These are phyloP conservation scores for Halesus radiatus DNA, from an alignment of 1,140 invertebrate genomes.

Conservation along the genomic window DNA sequence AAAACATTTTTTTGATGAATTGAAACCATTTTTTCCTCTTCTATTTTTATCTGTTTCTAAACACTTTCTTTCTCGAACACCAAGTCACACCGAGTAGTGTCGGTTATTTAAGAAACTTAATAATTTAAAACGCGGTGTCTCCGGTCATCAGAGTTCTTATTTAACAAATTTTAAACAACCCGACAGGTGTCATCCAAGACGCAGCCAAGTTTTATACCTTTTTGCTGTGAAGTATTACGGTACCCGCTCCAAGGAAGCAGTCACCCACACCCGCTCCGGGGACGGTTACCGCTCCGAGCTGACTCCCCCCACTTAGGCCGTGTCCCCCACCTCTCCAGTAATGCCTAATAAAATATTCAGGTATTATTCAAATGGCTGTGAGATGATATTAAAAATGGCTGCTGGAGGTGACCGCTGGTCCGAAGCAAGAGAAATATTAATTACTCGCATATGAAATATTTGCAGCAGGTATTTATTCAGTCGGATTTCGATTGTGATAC, in stretches of 20 bases:
- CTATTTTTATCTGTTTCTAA: background rate
- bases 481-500: too few relatives aligned
- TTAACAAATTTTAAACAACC: slow-evolving; percentile 40
- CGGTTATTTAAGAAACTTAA: slow-evolving; percentile 17
- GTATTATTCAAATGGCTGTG: slow-evolving; percentile 37
- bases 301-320: background rate
- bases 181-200: slow-evolving; percentile 27
- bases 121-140: slow-evolving; percentile 42
- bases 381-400: slow-evolving; percentile 5
- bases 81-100: background rate
- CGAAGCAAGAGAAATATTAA: background rate
- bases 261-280: too few relatives aligned
- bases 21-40: too few relatives aligned
- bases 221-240: too few relatives aligned
- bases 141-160: slow-evolving; percentile 17
- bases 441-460: too few relatives aligned
- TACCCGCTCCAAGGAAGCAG: too few relatives aligned
- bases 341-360: slow-evolving; percentile 25
- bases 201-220: background rate
- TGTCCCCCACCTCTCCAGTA: background rate
- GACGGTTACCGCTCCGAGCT: too few relatives aligned
- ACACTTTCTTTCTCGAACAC: background rate
- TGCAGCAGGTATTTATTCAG: too few relatives aligned
- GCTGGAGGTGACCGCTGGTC: background rate
- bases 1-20: too few relatives aligned